phyloP scores from a whole-genome alignment of 2,888 invertebrate species.

The Miltochrista miniata region DNA sequence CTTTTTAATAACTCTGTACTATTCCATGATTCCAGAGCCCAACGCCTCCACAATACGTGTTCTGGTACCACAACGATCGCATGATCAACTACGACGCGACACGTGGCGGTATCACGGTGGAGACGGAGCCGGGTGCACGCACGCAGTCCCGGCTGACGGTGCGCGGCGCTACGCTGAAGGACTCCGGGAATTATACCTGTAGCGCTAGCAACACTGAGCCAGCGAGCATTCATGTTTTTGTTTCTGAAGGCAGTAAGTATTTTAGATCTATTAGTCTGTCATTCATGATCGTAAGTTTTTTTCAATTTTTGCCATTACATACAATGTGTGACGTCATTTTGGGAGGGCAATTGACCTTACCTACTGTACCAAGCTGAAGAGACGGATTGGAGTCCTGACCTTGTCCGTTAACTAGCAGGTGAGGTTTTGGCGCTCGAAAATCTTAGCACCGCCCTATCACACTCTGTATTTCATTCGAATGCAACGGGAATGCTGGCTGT shows the following conservation, averaged over 20 bases:
- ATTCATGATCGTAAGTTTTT: too few relatives aligned
- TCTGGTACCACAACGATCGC: constrained; percentile 97
- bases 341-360: too few relatives aligned
- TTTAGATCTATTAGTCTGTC: not conserved
- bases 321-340: too few relatives aligned
- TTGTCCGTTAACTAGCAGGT: too few relatives aligned
- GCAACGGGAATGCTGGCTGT: too few relatives aligned
- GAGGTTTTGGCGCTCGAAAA: too few relatives aligned
- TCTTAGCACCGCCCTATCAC: too few relatives aligned
- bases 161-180: constrained; percentile 92
- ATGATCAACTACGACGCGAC: constrained; percentile 97
- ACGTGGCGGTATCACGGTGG: constrained; percentile 91
- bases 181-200: constrained; percentile 96
- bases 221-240: constrained; percentile 94
- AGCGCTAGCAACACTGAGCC: constrained; percentile 95
- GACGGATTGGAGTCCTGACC: too few relatives aligned
- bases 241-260: constrained; percentile 91
- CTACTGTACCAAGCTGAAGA: too few relatives aligned
- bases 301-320: too few relatives aligned
- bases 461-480: too few relatives aligned
- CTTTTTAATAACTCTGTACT: too few relatives aligned
- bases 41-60: constrained; percentile 96
- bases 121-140: constrained; percentile 93
- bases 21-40: constrained; percentile 88
- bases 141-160: constrained; percentile 95